Conservation (phyloP, 2,113 vertebrate genomes). For the Semnornis frantzii region DNA sequence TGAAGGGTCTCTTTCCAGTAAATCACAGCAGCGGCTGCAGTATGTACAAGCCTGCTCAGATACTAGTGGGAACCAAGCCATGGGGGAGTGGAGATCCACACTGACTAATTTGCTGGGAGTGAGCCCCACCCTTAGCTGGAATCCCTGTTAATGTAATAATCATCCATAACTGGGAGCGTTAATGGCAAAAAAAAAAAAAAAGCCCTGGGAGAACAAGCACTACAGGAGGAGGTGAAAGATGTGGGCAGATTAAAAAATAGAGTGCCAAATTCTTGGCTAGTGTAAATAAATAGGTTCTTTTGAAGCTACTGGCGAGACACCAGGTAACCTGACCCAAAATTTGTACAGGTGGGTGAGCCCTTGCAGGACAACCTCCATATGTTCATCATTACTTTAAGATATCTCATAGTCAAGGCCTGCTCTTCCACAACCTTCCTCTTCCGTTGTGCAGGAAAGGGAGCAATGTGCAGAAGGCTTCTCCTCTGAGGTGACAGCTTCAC, state of each 20-base stretch:
- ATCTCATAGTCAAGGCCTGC: not conserved
- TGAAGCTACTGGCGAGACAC: conserved; percentile 65
- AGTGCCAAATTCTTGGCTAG: conserved; percentile 56
- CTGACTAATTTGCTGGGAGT: conserved; percentile 64
- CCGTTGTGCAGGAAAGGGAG: not conserved
- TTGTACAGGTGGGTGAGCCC: conserved; percentile 63
- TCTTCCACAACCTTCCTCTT: not conserved
- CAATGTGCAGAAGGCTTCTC: not conserved
- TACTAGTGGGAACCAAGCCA: conserved; percentile 52
- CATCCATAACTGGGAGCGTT: conserved; percentile 64
- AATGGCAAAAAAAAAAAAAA: conserved; percentile 46
- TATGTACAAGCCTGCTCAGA: conserved; percentile 44
- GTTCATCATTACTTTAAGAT: conserved; percentile 42
- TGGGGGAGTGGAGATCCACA: conserved; percentile 32
- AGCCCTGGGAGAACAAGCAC: conserved; percentile 50
- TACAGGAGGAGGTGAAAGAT: conserved; percentile 65
- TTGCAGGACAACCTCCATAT: conserved; percentile 48
- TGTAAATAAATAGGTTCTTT: conserved; percentile 65
- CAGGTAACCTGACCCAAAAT: conserved; percentile 66
- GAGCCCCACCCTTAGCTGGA: conserved; percentile 65
- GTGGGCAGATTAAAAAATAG: conserved; percentile 65
- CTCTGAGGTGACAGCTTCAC: not conserved
- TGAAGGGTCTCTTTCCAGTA: conserved; percentile 20
- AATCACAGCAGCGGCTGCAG: not conserved
- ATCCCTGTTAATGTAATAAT: conserved; percentile 65